A percentile compares a stretch with the other conserved stretches of the same genome.
These are phyloP conservation scores for Odobenus rosmarus DNA, from an alignment of 2,113 vertebrate genomes.

Conservation along the genomic window DNA sequence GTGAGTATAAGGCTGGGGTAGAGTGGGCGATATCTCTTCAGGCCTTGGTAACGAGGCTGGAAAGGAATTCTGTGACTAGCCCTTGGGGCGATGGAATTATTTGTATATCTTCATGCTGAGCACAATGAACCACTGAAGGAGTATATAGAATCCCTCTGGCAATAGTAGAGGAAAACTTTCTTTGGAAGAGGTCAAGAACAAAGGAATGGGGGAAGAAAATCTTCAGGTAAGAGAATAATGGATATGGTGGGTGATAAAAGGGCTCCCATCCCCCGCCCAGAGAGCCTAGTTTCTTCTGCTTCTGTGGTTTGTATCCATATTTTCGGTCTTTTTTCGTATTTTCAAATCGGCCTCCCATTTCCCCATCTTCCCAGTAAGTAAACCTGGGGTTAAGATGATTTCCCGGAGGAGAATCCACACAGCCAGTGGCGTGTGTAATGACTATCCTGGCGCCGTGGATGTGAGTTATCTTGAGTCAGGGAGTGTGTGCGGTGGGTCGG, in stretches of 20 bases:
- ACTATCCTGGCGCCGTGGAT: background rate
- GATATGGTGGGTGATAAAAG: background rate
- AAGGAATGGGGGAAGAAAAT: background rate
- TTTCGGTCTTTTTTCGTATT: background rate
- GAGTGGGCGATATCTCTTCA: background rate
- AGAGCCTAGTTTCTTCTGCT: background rate
- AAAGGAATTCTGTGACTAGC: background rate
- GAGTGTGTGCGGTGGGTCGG: background rate
- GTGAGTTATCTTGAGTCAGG: background rate
- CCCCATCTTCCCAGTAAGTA: background rate
- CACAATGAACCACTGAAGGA: background rate
- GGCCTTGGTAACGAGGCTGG: background rate
- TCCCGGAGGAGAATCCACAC: background rate
- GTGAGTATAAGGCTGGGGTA: background rate
- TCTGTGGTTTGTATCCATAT: background rate
- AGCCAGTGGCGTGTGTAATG: rapidly evolving
- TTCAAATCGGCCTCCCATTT: background rate
- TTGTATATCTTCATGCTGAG: background rate
- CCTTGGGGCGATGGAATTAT: background rate
- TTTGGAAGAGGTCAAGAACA: background rate
- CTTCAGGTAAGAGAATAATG: background rate
- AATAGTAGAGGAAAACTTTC: background rate
- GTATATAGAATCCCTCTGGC: background rate
- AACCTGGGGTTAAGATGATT: background rate
- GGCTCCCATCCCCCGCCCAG: background rate